phyloP scores from a whole-genome alignment of 2,113 vertebrate genomes.

The Cranoglanis bouderius region DNA sequence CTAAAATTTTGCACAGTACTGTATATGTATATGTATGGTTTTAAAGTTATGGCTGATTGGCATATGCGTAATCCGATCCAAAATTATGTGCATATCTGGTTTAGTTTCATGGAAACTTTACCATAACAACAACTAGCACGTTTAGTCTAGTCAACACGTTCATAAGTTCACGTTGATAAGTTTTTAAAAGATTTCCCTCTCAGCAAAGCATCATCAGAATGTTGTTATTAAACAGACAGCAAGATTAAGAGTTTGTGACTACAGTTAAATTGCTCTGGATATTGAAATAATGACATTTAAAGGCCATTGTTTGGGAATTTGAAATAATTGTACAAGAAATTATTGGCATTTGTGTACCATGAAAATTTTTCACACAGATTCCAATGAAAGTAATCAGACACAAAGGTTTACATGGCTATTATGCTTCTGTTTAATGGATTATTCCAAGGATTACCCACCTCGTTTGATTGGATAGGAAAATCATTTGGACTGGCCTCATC shows the following conservation, averaged over 20 bases:
- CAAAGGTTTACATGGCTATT: neutral
- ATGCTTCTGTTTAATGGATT: neutral
- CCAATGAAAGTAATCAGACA: neutral
- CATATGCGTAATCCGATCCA: too few species aligned
- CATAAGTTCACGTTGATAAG: neutral
- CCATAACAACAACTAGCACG: too few species aligned
- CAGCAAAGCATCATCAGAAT: neutral
- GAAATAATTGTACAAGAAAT: neutral
- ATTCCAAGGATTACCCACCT: neutral
- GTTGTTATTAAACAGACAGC: neutral
- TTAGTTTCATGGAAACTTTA: too few species aligned
- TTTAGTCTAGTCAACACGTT: neutral
- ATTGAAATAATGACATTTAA: neutral
- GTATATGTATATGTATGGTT: too few species aligned
- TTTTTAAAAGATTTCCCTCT: neutral
- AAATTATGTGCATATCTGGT: too few species aligned
- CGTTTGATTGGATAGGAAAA: neutral
- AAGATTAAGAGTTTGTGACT: neutral
- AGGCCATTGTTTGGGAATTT: neutral
- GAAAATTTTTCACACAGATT: neutral
- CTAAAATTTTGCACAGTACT: too few species aligned
- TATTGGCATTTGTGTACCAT: neutral
- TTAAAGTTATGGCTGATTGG: too few species aligned
- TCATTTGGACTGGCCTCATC: neutral
- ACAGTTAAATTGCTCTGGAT: neutral